Evolutionary conservation across 2,797 vertebrate genomes (phyloP), one percentile per base, ranked within the genome.

Genomic region (Platalea minor): DNA sequence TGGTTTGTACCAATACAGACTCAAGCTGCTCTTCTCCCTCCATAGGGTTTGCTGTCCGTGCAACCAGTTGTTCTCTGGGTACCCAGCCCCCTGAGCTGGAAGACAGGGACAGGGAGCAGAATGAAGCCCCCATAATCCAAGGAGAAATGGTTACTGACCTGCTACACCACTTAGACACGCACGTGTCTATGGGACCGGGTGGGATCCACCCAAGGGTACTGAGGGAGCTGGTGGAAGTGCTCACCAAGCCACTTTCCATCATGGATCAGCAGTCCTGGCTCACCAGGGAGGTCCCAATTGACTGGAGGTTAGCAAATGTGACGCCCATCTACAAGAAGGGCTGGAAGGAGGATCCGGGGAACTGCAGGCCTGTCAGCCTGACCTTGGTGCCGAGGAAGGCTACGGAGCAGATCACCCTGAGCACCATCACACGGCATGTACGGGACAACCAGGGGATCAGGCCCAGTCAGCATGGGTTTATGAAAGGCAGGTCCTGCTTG

Each of bases 381-480:
- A 23, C 9, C 56, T n/a, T 4, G 1, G 33, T 57, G 20, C 54
- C 5, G 1, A 21, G 20, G 33, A 15, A 57, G 56, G 20, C 23
- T n/a, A 57, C 10, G 20, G 56, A 57, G 33, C 56, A n/a, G 33
- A 7, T 23, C 20, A n/a, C 23, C 56, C 10, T 57, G 8, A 57
- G 20, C n/a, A 20, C 56, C 9, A 23, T 57, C 56, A 57, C 1
- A 1, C 1, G 4, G 33, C 33, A 23, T 3, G 1, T 57, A n/a
- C 56, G 15, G 56, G 33, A 57, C 6, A 57, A 57, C 56, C 56
- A 57, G 13, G 11, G 6, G 33, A 23, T n/a, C 33, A 57, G 33
- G 20, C 56, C 33, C 56, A 57, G 33, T 10, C 56, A n/a, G 33
- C 33, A 21, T 23, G 20, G 13, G 9, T n/a, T 57, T 23, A n/a